A percentile compares a stretch with the other conserved stretches of the same genome.
phyloP scores from a whole-genome alignment of 2,797 vertebrate genomes.

The Lerista edwardsae region DNA sequence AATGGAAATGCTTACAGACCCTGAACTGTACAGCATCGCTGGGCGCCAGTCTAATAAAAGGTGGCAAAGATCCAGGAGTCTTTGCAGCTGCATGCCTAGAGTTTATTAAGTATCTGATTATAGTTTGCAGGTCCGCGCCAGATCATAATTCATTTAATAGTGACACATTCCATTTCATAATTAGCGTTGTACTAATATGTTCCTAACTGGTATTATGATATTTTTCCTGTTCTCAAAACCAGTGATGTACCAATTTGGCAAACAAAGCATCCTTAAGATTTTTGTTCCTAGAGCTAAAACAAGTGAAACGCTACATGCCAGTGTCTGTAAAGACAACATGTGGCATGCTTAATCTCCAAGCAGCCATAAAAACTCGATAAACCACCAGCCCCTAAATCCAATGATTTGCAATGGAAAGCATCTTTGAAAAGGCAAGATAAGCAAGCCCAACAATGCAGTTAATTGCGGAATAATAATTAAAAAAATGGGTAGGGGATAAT shows the following conservation, averaged over 20 bases:
- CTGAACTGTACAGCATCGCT: conserved; percentile 63
- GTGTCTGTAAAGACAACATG: conserved; percentile 34
- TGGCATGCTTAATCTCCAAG: conserved; percentile 16
- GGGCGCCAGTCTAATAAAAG: conserved; percentile 76
- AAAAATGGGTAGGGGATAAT: neutral
- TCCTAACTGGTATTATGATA: conserved; percentile 62
- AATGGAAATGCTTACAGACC: conserved; percentile 65
- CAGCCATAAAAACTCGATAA: neutral
- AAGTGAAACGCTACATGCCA: conserved; percentile 33
- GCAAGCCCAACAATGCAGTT: conserved; percentile 31
- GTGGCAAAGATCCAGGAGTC: conserved; percentile 76
- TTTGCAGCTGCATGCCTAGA: conserved; percentile 77
- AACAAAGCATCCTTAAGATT: neutral
- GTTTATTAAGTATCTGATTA: conserved; percentile 81
- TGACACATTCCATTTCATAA: conserved; percentile 79
- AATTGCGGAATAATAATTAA: conserved; percentile 43
- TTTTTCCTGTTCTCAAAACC: conserved; percentile 60
- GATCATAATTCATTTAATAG: conserved; percentile 76
- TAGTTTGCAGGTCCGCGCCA: conserved; percentile 73
- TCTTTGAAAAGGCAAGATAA: conserved; percentile 44
- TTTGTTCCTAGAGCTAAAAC: conserved; percentile 46
- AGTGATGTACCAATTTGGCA: conserved; percentile 59
- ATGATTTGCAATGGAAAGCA: conserved; percentile 43
- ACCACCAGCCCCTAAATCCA: neutral
- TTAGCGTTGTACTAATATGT: conserved; percentile 77